These are phyloP conservation scores for Peromyscus maniculatus DNA, from an alignment of 2,113 vertebrate genomes.

Conservation along the genomic window DNA sequence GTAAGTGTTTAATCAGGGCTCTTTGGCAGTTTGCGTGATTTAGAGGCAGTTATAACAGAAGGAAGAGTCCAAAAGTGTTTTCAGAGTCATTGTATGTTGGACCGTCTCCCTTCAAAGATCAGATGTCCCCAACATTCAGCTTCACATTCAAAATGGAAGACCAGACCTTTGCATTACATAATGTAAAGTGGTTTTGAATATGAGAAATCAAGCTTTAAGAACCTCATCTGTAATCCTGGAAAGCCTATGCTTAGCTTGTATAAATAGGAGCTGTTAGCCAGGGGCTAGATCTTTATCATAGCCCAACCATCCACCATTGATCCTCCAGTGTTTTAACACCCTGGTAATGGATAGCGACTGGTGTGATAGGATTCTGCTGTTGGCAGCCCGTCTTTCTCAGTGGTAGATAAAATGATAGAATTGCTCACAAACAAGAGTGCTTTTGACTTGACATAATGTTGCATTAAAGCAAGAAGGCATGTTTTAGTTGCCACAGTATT, in stretches of 20 bases:
- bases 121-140: conserved; percentile 32
- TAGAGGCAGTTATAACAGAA: conserved; percentile 65
- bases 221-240: conserved; percentile 31
- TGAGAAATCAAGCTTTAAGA: conserved; percentile 31
- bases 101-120: not conserved
- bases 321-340: conserved; percentile 20
- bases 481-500: not conserved
- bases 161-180: conserved; percentile 32
- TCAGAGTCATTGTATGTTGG: conserved; percentile 58
- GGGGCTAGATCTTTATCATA: conserved; percentile 14
- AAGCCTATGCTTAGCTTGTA: conserved; percentile 47
- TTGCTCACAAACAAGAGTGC: not conserved
- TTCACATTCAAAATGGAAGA: conserved; percentile 21
- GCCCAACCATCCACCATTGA: not conserved
- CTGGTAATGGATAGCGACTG: conserved; percentile 16
- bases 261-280: conserved; percentile 2
- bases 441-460: conserved; percentile 39
- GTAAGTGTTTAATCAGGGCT: conserved; percentile 72
- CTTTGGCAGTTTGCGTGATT: conserved; percentile 69
- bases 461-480: not conserved
- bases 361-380: not conserved
- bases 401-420: conserved; percentile 21
- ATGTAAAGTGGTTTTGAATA: conserved; percentile 14
- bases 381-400: conserved; percentile 33
- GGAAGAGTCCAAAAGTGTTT: conserved; percentile 61